Conservation (phyloP, 2,888 invertebrate species). For the Tachina lurida region DNA sequence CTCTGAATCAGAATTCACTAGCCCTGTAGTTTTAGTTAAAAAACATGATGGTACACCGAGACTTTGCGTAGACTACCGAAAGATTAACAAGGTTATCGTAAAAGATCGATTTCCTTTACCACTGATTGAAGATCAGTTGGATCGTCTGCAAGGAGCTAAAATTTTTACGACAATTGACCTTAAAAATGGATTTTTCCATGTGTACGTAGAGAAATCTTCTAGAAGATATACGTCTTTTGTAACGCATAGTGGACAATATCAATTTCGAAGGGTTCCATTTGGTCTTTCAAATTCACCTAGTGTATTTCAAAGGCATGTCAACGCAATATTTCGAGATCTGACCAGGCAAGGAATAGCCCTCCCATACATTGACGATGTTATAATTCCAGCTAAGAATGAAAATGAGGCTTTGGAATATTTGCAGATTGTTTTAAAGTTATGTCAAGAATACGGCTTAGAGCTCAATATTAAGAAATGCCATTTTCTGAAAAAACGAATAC, state of each 20-base stretch:
- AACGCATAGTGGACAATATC: conserved; percentile 75
- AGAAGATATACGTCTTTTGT: conserved; percentile 76
- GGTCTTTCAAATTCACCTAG: conserved; percentile 77
- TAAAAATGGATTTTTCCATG: conserved; percentile 68
- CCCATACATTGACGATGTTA: conserved; percentile 76
- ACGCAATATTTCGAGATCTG: conserved; percentile 65
- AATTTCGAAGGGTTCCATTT: conserved; percentile 78
- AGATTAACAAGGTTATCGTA: conserved; percentile 49
- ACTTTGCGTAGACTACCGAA: conserved; percentile 72
- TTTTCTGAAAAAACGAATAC: conserved; percentile 64
- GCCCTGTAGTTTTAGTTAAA: conserved; percentile 74
- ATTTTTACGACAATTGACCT: conserved; percentile 76
- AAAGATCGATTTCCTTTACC: conserved; percentile 75
- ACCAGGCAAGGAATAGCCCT: conserved; percentile 54
- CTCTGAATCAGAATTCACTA: conserved; percentile 72
- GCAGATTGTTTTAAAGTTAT: conserved; percentile 49
- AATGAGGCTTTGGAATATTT: conserved; percentile 51
- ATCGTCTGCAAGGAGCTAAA: conserved; percentile 74
- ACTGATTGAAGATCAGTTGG: conserved; percentile 76
- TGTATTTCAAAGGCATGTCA: conserved; percentile 74
- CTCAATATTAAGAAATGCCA: conserved; percentile 69
- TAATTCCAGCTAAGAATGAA: conserved; percentile 71
- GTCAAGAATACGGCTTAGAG: conserved; percentile 61
- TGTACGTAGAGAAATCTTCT: conserved; percentile 19
- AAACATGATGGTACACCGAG: conserved; percentile 73